A percentile compares a stretch with the other conserved stretches of the same genome.
Evolutionary conservation across 2,797 vertebrate genomes (phyloP).

Genomic region (Xyrichtys novacula): DNA sequence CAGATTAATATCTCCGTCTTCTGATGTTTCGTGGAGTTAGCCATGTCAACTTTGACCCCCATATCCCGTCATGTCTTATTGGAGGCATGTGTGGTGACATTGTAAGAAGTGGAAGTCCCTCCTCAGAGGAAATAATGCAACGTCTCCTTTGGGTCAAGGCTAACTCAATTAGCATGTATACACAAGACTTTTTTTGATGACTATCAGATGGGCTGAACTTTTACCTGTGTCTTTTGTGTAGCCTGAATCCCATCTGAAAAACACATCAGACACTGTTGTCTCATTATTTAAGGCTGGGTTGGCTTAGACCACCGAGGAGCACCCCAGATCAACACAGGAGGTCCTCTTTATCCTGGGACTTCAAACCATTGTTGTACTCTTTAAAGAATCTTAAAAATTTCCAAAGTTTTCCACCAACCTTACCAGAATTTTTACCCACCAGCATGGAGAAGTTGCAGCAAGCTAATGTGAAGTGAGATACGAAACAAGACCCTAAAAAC

Average conservation of each 20-base stretch:
- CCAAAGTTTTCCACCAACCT: too few species aligned
- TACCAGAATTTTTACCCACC: too few species aligned
- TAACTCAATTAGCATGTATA: slow-evolving; percentile 57
- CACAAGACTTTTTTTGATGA: slow-evolving; percentile 47
- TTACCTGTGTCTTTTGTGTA: slow-evolving; percentile 38
- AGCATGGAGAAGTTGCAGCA: too few species aligned
- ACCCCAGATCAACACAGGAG: too few species aligned
- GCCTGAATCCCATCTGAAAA: slow-evolving; percentile 37
- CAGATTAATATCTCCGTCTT: slow-evolving; percentile 77
- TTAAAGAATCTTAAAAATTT: too few species aligned
- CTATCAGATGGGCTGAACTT: slow-evolving; percentile 54
- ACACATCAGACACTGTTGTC: slow-evolving; percentile 29
- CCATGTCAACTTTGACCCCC: slow-evolving; percentile 76
- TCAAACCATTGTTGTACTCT: too few species aligned
- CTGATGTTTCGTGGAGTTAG: slow-evolving; percentile 73
- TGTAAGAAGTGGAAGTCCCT: slow-evolving; percentile 55
- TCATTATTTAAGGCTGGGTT: neutral
- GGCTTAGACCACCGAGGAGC: neutral
- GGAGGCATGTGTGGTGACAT: slow-evolving; percentile 72
- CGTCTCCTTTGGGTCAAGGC: slow-evolving; percentile 47
- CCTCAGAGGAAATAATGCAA: slow-evolving; percentile 59
- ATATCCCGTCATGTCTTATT: slow-evolving; percentile 73
- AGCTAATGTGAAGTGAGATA: too few species aligned
- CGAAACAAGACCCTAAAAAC: too few species aligned
- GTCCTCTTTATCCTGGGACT: too few species aligned